Evolutionary conservation across 2,888 invertebrate genomes (phyloP), one percentile per base, ranked within the genome.

Genomic region (Eledona agricola): DNA sequence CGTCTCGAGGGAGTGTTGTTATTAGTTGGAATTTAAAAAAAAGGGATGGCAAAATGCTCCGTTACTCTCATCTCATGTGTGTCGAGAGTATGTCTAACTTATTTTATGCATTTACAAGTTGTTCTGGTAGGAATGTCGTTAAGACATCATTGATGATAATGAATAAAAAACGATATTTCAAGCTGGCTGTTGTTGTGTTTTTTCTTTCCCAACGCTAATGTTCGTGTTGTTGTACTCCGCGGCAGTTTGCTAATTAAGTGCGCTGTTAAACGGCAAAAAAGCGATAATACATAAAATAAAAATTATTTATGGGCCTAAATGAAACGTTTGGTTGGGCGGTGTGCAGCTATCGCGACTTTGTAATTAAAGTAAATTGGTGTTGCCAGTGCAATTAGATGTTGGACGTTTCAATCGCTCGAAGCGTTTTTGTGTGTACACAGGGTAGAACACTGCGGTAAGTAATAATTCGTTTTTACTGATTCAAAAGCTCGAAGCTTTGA

Each of bases 21-120:
- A 60, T 62, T 61, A 64, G 51, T 63, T 62, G 58, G 52, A 55
- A 60, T 56, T 56, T 54, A 53, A 55, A 58, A 58, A 46, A 51
- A 69, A 71, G 71, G 71, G 72, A 71, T 72, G 72, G 71, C 71
- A 72, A 72, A 72, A 72, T 72, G 70, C 72, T 72, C 70, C 69
- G 58, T 55, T 45, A 69, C 58, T 65, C 66, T 65, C 63, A 61
- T 62, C 63, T 63, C 52, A 42, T 62, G 60, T 59, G 54, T 59
- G 54, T 61, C 54, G 56, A 55, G 64, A 67, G 67, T 65, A 65
- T 65, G 59, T 64, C 58, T 55, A 54, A 54, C 38, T 54, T 50
- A 66, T 67, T 69, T 71, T 69, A 70, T 70, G 73, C 72, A 72
- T 73, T 72, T 72, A 72, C 65, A 67, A 70, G 69, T 70, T 70